Conservation (phyloP, 2,888 invertebrate genomes). For the Acanthacorydalis orientalis region DNA sequence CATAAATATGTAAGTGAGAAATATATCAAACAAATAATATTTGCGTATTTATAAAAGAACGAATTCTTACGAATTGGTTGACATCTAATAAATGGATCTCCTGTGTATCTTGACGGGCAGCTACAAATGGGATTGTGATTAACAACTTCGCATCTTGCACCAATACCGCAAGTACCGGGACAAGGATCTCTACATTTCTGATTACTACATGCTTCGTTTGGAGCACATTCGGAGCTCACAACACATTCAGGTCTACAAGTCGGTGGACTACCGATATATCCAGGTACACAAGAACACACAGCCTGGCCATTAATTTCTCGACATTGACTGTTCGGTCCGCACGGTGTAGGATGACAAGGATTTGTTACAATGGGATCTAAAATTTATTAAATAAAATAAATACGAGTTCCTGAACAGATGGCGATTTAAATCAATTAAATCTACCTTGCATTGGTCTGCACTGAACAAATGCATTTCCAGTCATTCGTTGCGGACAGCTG, state of each 20-base stretch:
- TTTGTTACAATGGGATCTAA: conserved; percentile 21
- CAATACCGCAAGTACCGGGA: conserved; percentile 38
- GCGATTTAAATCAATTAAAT: conserved; percentile 14
- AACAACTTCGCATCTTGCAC: conserved; percentile 50
- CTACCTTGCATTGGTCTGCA: conserved; percentile 42
- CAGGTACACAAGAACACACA: conserved; percentile 29
- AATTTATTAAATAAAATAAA: conserved; percentile 10
- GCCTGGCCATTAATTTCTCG: conserved; percentile 28
- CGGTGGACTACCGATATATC: conserved; percentile 32
- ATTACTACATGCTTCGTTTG: conserved; percentile 32
- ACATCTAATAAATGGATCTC: conserved; percentile 55
- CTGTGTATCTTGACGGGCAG: conserved; percentile 47
- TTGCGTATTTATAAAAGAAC: conserved; percentile 9
- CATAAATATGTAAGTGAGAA: neutral
- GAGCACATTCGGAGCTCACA: conserved; percentile 32
- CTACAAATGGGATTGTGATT: conserved; percentile 62
- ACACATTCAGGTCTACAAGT: conserved; percentile 32
- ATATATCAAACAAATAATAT: conserved; percentile 8
- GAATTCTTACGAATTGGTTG: conserved; percentile 27
- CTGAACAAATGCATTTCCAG: conserved; percentile 51
- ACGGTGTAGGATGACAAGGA: conserved; percentile 33
- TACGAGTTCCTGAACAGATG: neutral
- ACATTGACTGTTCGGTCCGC: conserved; percentile 32
- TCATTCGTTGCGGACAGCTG: conserved; percentile 41
- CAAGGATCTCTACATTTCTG: conserved; percentile 35